Evolutionary conservation across 2,113 vertebrate genomes (phyloP).

Genomic region (Azemiops feae): DNA sequence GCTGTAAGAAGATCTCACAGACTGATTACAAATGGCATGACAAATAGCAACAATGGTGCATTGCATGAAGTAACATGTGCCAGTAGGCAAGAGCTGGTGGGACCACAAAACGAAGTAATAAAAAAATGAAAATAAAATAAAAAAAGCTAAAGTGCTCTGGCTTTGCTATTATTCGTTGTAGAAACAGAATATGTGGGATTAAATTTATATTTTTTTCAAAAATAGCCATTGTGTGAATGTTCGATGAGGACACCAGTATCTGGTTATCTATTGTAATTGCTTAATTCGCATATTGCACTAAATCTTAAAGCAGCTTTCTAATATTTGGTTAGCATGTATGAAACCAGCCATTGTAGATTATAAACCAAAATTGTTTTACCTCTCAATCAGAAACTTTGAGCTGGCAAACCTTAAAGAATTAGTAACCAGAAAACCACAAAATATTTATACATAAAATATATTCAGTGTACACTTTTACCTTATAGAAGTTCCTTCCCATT

Average conservation of each 20-base stretch:
- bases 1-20: neutral
- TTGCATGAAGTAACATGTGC: neutral
- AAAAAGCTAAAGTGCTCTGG: neutral
- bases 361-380: neutral
- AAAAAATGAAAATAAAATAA: neutral
- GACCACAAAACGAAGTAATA: neutral
- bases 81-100: neutral
- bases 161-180: neutral
- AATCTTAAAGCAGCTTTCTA: neutral
- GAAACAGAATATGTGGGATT: neutral
- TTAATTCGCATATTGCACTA: neutral
- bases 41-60: neutral
- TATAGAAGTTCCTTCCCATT: neutral
- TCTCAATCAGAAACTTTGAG: neutral
- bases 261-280: neutral
- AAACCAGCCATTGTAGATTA: neutral
- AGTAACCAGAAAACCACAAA: neutral
- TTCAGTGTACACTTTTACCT: neutral
- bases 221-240: neutral
- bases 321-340: neutral
- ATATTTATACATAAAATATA: neutral
- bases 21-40: neutral
- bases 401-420: neutral
- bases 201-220: neutral
- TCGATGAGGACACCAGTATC: neutral